Conservation (phyloP, 2,888 invertebrate genomes). For the Chalcis sispes region DNA sequence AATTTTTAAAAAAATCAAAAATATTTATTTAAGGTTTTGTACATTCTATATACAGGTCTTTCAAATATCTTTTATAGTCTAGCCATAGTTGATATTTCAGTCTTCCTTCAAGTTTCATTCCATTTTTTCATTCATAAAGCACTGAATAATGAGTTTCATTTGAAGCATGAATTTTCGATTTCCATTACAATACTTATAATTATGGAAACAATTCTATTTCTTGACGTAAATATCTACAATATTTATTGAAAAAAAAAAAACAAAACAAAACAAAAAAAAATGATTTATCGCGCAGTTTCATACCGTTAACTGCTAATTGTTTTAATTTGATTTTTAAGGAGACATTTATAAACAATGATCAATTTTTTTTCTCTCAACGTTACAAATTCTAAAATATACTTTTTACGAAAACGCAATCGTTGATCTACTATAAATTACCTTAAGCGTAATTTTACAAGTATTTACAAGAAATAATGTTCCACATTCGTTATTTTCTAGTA, state of each 20-base stretch:
- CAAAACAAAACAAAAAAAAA: too few species aligned
- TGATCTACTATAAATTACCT: conserved; percentile 24
- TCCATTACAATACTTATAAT: conserved; percentile 3
- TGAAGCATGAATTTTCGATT: background rate
- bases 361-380: conserved; percentile 4
- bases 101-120: conserved; percentile 44
- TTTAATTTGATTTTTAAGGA: conserved; percentile 24
- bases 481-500: conserved; percentile 18
- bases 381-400: conserved; percentile 43
- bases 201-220: conserved; percentile 4
- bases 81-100: conserved; percentile 49
- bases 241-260: conserved; percentile 24
- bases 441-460: conserved; percentile 41
- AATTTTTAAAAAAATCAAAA: conserved; percentile 72
- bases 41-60: conserved; percentile 69
- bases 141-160: conserved; percentile 35
- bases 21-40: conserved; percentile 72
- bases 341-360: conserved; percentile 44
- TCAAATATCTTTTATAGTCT: conserved; percentile 55
- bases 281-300: conserved; percentile 15
- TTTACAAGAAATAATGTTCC: conserved; percentile 45
- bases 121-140: conserved; percentile 26
- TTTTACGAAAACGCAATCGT: conserved; percentile 11
- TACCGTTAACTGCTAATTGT: conserved; percentile 30
- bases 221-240: conserved; percentile 2